These are phyloP conservation scores for Silurus lanzhouensis DNA, from an alignment of 2,797 vertebrate species.

Conservation along the genomic window DNA sequence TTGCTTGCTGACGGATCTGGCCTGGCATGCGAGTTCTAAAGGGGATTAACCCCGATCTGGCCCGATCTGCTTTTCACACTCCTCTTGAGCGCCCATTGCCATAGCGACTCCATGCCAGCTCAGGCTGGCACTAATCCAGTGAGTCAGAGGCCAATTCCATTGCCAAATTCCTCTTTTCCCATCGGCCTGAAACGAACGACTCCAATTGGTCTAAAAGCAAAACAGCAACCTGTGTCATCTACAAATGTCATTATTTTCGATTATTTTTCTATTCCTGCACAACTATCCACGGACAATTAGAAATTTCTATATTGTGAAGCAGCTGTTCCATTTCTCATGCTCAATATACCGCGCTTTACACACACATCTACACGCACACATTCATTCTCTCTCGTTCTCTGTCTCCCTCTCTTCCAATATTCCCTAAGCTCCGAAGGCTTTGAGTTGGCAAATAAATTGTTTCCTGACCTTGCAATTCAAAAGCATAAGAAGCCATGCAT, in stretches of 20 bases:
- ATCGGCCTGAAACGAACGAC: conserved; percentile 1
- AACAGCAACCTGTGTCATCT: background rate
- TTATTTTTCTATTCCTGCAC: background rate
- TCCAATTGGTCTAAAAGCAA: conserved; percentile 21
- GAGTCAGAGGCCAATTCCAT: conserved; percentile 38
- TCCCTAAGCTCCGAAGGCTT: conserved; percentile 57
- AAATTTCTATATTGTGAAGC: conserved; percentile 26
- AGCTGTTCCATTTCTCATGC: conserved; percentile 37
- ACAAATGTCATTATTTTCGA: conserved; percentile 19
- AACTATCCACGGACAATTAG: conserved; percentile 18
- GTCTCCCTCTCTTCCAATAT: conserved; percentile 39
- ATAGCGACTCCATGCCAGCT: conserved; percentile 66
- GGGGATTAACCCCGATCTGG: conserved; percentile 86
- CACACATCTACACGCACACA: conserved; percentile 30
- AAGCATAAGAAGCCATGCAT: conserved; percentile 88
- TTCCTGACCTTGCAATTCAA: conserved; percentile 73
- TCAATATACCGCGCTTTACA: conserved; percentile 42
- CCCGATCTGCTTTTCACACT: conserved; percentile 68
- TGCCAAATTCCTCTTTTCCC: conserved; percentile 19
- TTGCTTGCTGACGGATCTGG: conserved; percentile 77
- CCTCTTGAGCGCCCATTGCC: conserved; percentile 53
- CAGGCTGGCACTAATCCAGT: conserved; percentile 51
- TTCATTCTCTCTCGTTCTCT: conserved; percentile 44
- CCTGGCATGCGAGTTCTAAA: conserved; percentile 75
- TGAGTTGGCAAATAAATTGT: conserved; percentile 78